phyloP scores from a whole-genome alignment of 2,113 vertebrate species.

The Thomomys bottae region DNA sequence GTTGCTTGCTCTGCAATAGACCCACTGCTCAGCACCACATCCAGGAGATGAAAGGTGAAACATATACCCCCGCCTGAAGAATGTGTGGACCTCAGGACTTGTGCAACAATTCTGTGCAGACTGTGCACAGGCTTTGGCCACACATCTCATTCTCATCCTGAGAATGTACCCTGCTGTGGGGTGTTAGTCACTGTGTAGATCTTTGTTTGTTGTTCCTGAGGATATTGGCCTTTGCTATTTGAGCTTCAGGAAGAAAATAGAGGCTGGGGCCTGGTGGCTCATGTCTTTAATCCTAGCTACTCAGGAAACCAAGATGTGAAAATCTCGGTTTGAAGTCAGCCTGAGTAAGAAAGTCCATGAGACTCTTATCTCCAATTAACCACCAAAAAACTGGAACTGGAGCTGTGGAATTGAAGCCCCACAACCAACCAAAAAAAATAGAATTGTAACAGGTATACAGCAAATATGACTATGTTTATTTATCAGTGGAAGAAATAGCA shows the following conservation, averaged over 20 bases:
- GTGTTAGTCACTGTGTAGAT: neutral
- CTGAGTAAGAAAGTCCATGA: too few relatives aligned
- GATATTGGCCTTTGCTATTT: neutral
- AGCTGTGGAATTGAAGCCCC: too few relatives aligned
- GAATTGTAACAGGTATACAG: neutral
- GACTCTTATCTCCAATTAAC: too few relatives aligned
- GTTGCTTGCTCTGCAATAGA: neutral
- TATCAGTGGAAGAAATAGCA: neutral
- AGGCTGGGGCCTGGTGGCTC: too few relatives aligned
- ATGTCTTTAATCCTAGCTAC: too few relatives aligned
- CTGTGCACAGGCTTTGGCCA: neutral
- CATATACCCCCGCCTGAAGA: neutral
- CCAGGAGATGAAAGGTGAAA: neutral
- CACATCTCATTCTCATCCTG: fast-evolving
- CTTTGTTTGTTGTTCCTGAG: neutral
- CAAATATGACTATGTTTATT: conserved; percentile 61
- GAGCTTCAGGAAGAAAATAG: neutral
- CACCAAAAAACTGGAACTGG: neutral
- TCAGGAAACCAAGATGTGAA: too few relatives aligned
- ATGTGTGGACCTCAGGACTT: neutral
- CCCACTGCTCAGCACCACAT: neutral
- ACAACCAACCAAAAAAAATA: neutral
- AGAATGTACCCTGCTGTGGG: neutral
- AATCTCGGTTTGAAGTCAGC: too few relatives aligned
- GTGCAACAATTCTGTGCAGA: neutral